A percentile compares a stretch with the other conserved stretches of the same genome.
Evolutionary conservation across 2,113 vertebrate species (phyloP).

Genomic region (Vanacampus margaritifer): DNA sequence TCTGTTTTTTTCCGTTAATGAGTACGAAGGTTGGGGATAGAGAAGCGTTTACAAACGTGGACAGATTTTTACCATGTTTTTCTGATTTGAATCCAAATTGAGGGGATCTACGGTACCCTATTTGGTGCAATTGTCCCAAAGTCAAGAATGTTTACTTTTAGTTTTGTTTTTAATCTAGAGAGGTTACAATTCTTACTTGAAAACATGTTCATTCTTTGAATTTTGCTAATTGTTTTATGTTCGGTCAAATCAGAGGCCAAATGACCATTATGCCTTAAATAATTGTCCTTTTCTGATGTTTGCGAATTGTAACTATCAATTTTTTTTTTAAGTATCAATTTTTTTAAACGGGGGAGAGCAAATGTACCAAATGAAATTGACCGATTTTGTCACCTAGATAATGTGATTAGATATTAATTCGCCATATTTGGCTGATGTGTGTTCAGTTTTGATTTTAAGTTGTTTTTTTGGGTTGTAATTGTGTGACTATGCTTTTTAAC

Average conservation of each 20-base stretch:
- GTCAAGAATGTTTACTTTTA: neutral
- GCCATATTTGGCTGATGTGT: neutral
- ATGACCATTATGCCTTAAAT: conserved; percentile 48
- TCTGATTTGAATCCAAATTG: neutral
- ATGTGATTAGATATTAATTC: too few species aligned
- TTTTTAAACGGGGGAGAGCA: too few species aligned
- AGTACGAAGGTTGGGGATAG: neutral
- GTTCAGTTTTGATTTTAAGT: too few species aligned
- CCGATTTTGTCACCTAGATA: too few species aligned
- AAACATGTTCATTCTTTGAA: neutral
- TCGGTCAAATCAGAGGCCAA: neutral
- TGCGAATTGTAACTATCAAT: neutral
- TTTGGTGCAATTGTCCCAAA: neutral
- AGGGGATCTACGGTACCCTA: neutral
- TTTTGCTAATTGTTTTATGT: neutral
- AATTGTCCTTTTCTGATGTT: neutral
- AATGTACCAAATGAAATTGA: neutral
- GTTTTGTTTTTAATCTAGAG: neutral
- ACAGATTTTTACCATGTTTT: neutral
- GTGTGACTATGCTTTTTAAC: neutral
- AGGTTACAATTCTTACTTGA: neutral
- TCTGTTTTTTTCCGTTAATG: neutral
- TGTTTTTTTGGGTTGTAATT: neutral
- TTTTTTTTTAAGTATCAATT: too few species aligned
- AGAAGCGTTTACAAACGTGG: neutral